Base-by-base conservation (phyloP, 1,140 invertebrate genomes). In the Zophobas atratus region DNA sequence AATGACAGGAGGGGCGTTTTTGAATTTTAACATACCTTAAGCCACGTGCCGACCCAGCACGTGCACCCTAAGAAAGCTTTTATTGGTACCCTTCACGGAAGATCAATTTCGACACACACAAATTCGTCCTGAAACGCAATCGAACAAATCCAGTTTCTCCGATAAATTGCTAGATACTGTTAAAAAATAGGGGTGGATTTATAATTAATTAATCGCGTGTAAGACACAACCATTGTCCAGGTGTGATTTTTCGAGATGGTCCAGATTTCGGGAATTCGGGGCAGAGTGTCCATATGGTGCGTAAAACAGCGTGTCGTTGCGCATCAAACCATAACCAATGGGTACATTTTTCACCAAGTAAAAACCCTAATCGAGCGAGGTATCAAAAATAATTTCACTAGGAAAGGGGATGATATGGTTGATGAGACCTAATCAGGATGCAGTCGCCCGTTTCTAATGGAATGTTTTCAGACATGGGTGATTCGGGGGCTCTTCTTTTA, bases 291-390 rank as follows among this genome's bases (percentile, higher is more conserved):
- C 60, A 67, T 36, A 67, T 67, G 60, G 60, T 33, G 60, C n/a
- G 60, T 3, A 67, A 67, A 67, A 67, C 2, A 67, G 2, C 60
- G 60, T 67, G 60, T 67, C 60, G 38, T 46, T 67, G 71, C 70
- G 76, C 76, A 77, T 72, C 39, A 77, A 72, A 77, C 76, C 76
- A 71, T 77, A 77, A 72, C 70, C 76, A 57, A 77, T 77, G 20
- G 60, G 39, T 67, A 53, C 67, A 77, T 71, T 77, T 77, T 72
- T 72, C 76, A 72, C 76, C 63, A 35, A 77, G 76, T 72, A 77
- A 72, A 77, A 72, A 77, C 70, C 76, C 67, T 77, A 77, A 77
- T 77, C 48, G 41, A 72, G 53, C 46, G 60, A 67, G 56, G 53
- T 46, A 57, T 43, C 76, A 41, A 77, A 72, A 49, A 60, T 77